Evolutionary conservation across 2,888 invertebrate genomes (phyloP).

Genomic region (Tetragonisca angustula): DNA sequence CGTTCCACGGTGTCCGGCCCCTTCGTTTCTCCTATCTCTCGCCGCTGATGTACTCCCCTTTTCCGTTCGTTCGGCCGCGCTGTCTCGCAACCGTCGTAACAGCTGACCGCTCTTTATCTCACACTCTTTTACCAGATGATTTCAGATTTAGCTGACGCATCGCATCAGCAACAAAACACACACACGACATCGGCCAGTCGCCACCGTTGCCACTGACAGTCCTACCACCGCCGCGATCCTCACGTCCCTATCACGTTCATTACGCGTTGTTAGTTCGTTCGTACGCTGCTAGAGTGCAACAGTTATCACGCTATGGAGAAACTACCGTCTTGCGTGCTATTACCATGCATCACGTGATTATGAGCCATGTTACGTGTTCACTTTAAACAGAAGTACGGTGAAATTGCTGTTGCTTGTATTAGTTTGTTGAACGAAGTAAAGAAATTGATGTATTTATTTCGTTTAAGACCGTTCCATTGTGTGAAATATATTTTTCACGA

Average conservation of each 20-base stretch:
- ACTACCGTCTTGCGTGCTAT: neutral
- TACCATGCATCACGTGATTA: neutral
- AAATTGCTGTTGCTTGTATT: neutral
- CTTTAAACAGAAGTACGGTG: too few species aligned
- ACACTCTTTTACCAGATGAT: constrained; percentile 56
- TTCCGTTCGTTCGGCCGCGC: constrained; percentile 25
- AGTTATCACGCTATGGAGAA: neutral
- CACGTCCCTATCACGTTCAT: constrained; percentile 47
- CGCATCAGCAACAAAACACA: constrained; percentile 69
- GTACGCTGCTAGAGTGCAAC: constrained; percentile 31
- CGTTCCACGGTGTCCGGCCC: constrained; percentile 16
- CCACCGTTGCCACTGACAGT: constrained; percentile 71
- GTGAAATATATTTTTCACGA: too few species aligned
- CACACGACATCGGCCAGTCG: constrained; percentile 68
- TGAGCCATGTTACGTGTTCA: neutral
- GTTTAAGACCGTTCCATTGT: too few species aligned
- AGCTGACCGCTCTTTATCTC: constrained; percentile 61
- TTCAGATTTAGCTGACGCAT: constrained; percentile 70
- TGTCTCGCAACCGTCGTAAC: constrained; percentile 44
- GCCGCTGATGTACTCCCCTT: neutral
- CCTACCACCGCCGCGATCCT: constrained; percentile 59
- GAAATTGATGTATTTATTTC: too few species aligned
- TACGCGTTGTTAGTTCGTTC: neutral
- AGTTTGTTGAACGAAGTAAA: too few species aligned
- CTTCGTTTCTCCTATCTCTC: neutral